Conservation (phyloP, 2,113 vertebrate species). For the Anoura caudifer region DNA sequence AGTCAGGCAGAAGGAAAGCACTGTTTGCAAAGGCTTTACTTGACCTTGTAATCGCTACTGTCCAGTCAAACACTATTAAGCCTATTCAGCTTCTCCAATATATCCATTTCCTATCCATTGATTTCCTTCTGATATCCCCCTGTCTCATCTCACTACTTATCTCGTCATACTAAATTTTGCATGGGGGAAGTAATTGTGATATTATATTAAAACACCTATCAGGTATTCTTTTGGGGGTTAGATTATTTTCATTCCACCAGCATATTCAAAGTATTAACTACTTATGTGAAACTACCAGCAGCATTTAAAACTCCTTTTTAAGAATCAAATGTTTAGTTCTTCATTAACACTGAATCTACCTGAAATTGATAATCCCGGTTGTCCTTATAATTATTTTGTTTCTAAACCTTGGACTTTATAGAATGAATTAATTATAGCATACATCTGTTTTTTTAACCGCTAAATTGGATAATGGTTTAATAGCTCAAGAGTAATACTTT, state of each 20-base stretch:
- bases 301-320: constrained; percentile 19
- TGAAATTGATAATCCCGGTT: constrained; percentile 45
- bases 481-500: constrained; percentile 52
- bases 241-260: constrained; percentile 1
- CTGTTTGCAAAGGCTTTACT: neutral
- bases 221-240: neutral
- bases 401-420: constrained; percentile 60
- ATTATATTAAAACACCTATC: neutral
- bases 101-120: neutral
- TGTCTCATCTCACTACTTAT: neutral
- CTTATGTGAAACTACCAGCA: neutral
- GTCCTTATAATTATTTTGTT: constrained; percentile 66
- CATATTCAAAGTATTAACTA: neutral
- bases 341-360: constrained; percentile 28
- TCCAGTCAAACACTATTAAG: neutral
- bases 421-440: constrained; percentile 63
- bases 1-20: neutral
- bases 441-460: constrained; percentile 49
- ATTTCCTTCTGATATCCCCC: neutral
- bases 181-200: neutral
- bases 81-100: neutral
- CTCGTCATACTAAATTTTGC: neutral
- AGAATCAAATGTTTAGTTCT: constrained; percentile 46
- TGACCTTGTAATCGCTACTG: neutral
- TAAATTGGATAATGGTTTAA: constrained; percentile 61